Evolutionary conservation across 2,888 invertebrate species (phyloP), one percentile per base, ranked within the genome.

Genomic region (Seladonia tumulorum): DNA sequence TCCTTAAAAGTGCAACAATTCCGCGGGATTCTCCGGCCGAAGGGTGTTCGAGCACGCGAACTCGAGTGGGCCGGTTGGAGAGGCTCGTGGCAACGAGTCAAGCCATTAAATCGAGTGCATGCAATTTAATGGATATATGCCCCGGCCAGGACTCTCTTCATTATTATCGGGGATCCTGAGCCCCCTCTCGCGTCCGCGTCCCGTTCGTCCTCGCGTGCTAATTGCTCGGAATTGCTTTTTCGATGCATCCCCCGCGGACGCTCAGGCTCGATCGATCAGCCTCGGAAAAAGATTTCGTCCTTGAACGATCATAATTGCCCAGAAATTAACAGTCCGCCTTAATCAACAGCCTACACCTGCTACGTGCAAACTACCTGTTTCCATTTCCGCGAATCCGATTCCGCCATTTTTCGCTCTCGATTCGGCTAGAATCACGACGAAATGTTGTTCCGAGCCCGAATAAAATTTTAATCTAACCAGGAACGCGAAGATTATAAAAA

Each of bases 41-140:
- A 82, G 72, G 63, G 68, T 60, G 75, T 78, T 86, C 80, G 86
- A 85, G 77, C 82, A 85, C 76, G 85, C 70, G 70, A 85, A 77
- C 79, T 82, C 76, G 76, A 82, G 74, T 80, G 79, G 73, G 25
- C 79, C 63, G 63, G 63, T 14, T 74, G 78, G 73, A 81, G 81
- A 63, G 77, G 77, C 79, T 77, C 66, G 71, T 77, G 78, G 83
- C 81, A 76, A 83, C 79, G 81, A 87, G 83, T 79, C 75, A 66
- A 87, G 71, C 84, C 80, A 80, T 84, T 87, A 87, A 85, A 87
- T 85, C 84, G 83, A 87, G 84, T 84, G 87, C 82, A 84, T 88
- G 87, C 82, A 82, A 85, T 88, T 87, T 84, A 87, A 87, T 81
- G 81, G 79, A 82, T 86, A 73, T 84, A 80, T 75, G 83, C 57